These are phyloP conservation scores for Hyposmocoma kahamanoa DNA, from an alignment of 1,140 invertebrate species.

Conservation along the genomic window DNA sequence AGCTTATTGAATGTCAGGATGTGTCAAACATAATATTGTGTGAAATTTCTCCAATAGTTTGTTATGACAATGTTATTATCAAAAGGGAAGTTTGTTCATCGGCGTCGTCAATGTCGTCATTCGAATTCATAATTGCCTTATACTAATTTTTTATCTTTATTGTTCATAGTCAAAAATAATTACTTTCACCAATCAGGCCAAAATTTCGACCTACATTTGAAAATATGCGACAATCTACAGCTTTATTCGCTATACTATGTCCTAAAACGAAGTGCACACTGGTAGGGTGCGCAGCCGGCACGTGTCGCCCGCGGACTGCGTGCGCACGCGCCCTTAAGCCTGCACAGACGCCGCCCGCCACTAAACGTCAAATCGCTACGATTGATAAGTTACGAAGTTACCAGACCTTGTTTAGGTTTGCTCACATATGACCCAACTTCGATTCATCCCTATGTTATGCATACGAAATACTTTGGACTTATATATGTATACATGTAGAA, in stretches of 20 bases:
- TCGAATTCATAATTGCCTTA: no score
- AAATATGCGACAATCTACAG: neutral
- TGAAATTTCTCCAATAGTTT: no score
- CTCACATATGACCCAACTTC: no score
- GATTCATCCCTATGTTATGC: no score
- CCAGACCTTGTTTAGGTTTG: no score
- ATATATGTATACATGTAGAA: no score
- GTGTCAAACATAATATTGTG: no score
- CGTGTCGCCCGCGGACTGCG: neutral
- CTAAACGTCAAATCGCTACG: constrained; percentile 6
- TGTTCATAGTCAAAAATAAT: neutral
- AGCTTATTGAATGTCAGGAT: no score
- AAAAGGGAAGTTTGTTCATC: no score
- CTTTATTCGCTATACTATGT: neutral
- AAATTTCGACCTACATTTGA: neutral
- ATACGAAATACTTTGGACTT: no score
- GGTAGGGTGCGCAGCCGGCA: neutral
- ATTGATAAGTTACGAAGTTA: constrained; percentile 6
- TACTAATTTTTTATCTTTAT: neutral
- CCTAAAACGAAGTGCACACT: neutral
- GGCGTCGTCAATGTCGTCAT: no score
- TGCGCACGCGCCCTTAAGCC: neutral
- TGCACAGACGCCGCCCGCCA: neutral
- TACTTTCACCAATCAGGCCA: neutral
- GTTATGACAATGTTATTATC: no score